Conservation (phyloP, 64 coral and sea anemone species). For the Montipora capricornis region DNA sequence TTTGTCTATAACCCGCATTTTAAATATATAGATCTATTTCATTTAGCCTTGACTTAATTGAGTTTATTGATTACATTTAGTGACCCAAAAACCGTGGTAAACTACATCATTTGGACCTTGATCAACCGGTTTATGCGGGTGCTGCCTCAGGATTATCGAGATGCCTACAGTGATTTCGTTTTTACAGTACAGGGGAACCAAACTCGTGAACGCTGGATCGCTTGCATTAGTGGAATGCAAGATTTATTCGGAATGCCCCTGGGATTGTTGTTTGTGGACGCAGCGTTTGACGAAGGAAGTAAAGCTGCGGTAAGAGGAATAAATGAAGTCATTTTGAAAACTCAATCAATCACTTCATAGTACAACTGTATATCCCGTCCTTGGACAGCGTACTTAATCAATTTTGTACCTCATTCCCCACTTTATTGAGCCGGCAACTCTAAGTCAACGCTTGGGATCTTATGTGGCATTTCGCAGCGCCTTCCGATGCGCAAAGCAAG, state of each 20-base stretch:
- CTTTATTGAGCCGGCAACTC: too few species aligned
- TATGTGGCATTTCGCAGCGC: too few species aligned
- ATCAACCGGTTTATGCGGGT: conserved; percentile 54
- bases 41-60: too few species aligned
- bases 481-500: too few species aligned
- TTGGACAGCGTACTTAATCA: too few species aligned
- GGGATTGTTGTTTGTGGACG: conserved; percentile 82
- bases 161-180: conserved; percentile 18
- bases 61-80: not conserved
- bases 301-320: conserved; percentile 48
- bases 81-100: conserved; percentile 58
- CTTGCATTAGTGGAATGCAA: conserved; percentile 71
- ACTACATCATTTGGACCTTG: conserved; percentile 85
- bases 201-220: conserved; percentile 45
- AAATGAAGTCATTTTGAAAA: not conserved
- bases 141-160: conserved; percentile 42
- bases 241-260: conserved; percentile 62
- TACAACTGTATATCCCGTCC: too few species aligned
- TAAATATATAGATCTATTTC: too few species aligned
- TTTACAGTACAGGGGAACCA: not conserved
- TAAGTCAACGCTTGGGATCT: too few species aligned
- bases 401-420: too few species aligned
- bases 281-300: conserved; percentile 66
- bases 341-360: too few species aligned
- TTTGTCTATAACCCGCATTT: too few species aligned